These are phyloP conservation scores for Silurus meridionalis DNA, from an alignment of 2,113 vertebrate species.

Conservation along the genomic window DNA sequence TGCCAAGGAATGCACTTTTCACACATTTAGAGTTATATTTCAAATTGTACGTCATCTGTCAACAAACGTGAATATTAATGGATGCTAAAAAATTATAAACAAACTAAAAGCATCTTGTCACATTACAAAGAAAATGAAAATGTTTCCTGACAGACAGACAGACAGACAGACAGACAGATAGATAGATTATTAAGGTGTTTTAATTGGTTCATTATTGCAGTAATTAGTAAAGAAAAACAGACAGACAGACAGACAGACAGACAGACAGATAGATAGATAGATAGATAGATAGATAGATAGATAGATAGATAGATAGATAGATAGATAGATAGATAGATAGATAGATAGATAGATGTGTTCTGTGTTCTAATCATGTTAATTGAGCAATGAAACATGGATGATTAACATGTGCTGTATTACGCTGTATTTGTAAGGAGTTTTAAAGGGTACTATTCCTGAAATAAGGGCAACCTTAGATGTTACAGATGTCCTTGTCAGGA, in stretches of 20 bases:
- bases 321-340: too few relatives aligned
- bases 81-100: too few relatives aligned
- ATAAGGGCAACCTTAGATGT: not conserved
- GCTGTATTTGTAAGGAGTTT: not conserved
- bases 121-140: not conserved
- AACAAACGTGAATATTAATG: too few relatives aligned
- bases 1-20: not conserved
- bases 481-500: slow-evolving; percentile 34
- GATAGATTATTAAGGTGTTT: too few relatives aligned
- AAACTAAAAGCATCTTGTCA: not conserved
- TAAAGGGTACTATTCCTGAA: not conserved
- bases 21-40: not conserved
- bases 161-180: too few relatives aligned
- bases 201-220: too few relatives aligned
- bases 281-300: too few relatives aligned
- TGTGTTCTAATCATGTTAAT: not conserved
- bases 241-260: too few relatives aligned
- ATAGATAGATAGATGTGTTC: not conserved
- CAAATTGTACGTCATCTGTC: not conserved
- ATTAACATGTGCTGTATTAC: not conserved
- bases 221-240: too few relatives aligned
- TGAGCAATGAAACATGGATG: not conserved
- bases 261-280: too few relatives aligned
- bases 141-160: too few relatives aligned
- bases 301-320: too few relatives aligned